Conservation (phyloP, 2,113 vertebrate genomes). For the Alligator mississippiensis region DNA sequence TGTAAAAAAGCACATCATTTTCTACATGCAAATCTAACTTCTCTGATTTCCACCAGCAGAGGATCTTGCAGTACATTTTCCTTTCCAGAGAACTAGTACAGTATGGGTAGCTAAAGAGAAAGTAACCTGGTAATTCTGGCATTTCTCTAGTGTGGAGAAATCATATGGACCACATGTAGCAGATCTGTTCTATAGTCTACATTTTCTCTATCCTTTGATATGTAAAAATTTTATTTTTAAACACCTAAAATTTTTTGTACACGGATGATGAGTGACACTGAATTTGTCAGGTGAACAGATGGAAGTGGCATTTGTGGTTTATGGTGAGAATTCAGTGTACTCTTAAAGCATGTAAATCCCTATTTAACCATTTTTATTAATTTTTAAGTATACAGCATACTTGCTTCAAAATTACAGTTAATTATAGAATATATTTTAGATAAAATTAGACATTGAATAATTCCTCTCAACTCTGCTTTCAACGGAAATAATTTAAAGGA, state of each 20-base stretch:
- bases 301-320: too few species aligned
- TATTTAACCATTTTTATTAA: too few species aligned
- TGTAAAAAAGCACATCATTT: neutral
- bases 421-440: too few species aligned
- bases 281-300: too few species aligned
- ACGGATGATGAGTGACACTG: too few species aligned
- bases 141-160: neutral
- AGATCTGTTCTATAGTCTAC: neutral
- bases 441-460: too few species aligned
- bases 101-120: rapidly evolving
- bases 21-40: neutral
- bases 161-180: neutral
- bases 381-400: too few species aligned
- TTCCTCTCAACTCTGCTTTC: too few species aligned
- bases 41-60: neutral
- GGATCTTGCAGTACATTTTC: neutral
- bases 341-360: too few species aligned
- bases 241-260: neutral
- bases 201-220: conserved; percentile 10
- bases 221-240: neutral
- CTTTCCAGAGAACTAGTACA: neutral
- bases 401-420: too few species aligned
- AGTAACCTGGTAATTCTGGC: neutral
- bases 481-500: neutral
- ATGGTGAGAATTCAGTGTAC: too few species aligned